Percentiles rank a stretch among this genome's conserved stretches.
Evolutionary conservation across 2,888 invertebrate species (phyloP).

Genomic region (Phalera bucephala): DNA sequence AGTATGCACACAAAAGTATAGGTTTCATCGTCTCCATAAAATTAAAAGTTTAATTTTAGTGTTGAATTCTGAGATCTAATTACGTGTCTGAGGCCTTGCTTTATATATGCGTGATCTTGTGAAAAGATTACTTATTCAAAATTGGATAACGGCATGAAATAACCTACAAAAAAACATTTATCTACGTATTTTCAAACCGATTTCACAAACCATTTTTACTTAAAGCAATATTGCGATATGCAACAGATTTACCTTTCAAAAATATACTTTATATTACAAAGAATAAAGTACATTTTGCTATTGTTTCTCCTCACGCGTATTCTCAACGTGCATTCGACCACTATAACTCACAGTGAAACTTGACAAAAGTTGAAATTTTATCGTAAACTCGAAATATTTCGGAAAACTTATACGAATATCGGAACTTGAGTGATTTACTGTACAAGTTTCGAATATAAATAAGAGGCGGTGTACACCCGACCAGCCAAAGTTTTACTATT

Average conservation of each 20-base stretch:
- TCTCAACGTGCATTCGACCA: constrained; percentile 35
- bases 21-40: no score
- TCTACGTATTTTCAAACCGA: no score
- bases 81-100: no score
- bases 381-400: constrained; percentile 59
- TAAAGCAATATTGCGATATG: constrained; percentile 21
- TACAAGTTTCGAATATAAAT: constrained; percentile 48
- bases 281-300: constrained; percentile 11
- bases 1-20: no score
- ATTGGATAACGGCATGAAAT: no score
- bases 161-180: no score
- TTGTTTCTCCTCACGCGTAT: constrained; percentile 19
- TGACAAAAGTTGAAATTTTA: constrained; percentile 66
- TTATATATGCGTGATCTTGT: no score
- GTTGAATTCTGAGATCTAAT: no score
- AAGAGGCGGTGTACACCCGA: constrained; percentile 26
- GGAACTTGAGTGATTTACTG: constrained; percentile 58
- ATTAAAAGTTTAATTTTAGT: no score
- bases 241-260: constrained; percentile 9
- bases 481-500: constrained; percentile 1
- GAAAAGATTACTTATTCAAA: no score
- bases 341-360: constrained; percentile 56
- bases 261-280: constrained; percentile 8
- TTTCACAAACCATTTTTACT: constrained; percentile 31
- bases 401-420: constrained; percentile 42